Evolutionary conservation across 2,888 invertebrate species (phyloP).

Genomic region (Pachycephus smyrnensis): DNA sequence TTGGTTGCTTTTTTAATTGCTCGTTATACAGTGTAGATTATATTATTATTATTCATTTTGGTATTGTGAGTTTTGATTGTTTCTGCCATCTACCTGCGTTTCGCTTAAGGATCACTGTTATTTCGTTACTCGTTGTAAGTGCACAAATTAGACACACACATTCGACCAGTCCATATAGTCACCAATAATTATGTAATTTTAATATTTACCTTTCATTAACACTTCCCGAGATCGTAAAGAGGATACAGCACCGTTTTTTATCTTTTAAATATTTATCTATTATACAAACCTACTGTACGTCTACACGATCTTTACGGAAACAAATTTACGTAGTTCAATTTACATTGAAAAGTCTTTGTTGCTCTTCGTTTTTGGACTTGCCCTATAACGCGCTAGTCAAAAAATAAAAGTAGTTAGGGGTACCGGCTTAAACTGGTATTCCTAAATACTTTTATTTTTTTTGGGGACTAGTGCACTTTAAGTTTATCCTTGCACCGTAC

Average conservation of each 20-base stretch:
- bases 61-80: conserved; percentile 47
- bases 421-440: background rate
- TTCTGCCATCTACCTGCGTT: conserved; percentile 48
- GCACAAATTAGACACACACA: background rate
- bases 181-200: background rate
- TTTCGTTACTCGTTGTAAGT: background rate
- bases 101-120: conserved; percentile 11
- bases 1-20: background rate
- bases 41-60: conserved; percentile 27
- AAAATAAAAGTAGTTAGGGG: background rate
- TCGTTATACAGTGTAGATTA: conserved; percentile 4
- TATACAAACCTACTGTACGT: background rate
- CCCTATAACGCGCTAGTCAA: background rate
- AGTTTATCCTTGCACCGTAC: background rate
- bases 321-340: background rate
- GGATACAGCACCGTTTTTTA: background rate
- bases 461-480: background rate
- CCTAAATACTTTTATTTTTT: background rate
- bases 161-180: background rate
- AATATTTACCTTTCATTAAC: background rate
- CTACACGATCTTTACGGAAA: background rate
- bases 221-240: background rate
- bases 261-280: too few relatives aligned
- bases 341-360: background rate
- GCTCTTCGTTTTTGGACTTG: background rate